Evolutionary conservation across 1,140 invertebrate species (phyloP).

Genomic region (Apis laboriosa): DNA sequence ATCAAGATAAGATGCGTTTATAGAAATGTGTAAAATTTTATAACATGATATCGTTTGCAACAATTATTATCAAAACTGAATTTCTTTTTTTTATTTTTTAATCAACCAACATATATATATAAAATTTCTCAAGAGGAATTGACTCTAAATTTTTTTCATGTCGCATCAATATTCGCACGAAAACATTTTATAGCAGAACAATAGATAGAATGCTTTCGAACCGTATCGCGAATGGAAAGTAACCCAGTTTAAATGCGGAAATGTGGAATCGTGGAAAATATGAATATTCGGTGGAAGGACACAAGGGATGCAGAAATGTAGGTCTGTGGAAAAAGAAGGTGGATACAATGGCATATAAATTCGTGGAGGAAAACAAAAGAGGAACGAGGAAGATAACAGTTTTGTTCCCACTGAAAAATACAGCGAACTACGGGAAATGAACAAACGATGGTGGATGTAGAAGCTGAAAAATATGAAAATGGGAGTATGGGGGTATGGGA

Average conservation of each 20-base stretch:
- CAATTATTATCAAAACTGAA: no score
- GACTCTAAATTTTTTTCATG: slow-evolving; percentile 3
- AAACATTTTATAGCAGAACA: slow-evolving; percentile 19
- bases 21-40: no score
- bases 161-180: neutral
- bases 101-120: neutral
- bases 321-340: neutral
- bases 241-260: slow-evolving; percentile 18
- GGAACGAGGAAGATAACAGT: neutral
- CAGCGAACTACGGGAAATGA: neutral
- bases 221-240: neutral
- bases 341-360: slow-evolving; percentile 16
- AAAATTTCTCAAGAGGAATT: neutral
- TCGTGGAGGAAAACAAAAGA: neutral
- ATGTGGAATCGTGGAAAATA: slow-evolving; percentile 24
- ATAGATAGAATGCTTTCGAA: slow-evolving; percentile 8
- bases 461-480: neutral
- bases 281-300: slow-evolving; percentile 17
- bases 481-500: no score
- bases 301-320: slow-evolving; percentile 4
- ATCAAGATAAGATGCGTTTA: no score
- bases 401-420: neutral
- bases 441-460: neutral
- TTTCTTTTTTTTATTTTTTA: neutral
- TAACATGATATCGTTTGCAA: no score